phyloP scores from a whole-genome alignment of 1,140 invertebrate species.

The Melitaea cinxia region DNA sequence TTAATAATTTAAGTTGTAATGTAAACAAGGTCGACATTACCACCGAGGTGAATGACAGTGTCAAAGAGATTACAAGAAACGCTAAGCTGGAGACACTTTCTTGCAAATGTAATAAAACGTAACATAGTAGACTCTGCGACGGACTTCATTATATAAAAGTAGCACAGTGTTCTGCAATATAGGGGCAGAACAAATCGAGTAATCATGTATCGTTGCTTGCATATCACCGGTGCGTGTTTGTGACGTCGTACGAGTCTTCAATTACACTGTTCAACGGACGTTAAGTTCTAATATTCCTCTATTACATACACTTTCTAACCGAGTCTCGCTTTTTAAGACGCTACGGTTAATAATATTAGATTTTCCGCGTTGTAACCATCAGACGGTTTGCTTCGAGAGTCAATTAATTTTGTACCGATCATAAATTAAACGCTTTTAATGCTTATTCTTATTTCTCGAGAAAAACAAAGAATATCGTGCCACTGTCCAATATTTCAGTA shows the following conservation, averaged over 20 bases:
- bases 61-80: neutral
- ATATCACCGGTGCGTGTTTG: conserved; percentile 32
- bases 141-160: conserved; percentile 8
- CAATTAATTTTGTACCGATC: neutral
- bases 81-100: neutral
- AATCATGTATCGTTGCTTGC: conserved; percentile 25
- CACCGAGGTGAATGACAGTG: neutral
- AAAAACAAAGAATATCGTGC: too few relatives aligned
- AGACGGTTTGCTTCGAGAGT: neutral
- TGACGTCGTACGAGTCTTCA: conserved; percentile 37
- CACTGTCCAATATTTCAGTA: too few relatives aligned
- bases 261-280: conserved; percentile 44
- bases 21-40: neutral
- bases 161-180: conserved; percentile 13
- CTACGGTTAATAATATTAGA: conserved; percentile 21
- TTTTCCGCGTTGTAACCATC: conserved; percentile 14
- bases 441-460: neutral
- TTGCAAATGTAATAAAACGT: neutral
- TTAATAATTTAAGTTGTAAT: neutral
- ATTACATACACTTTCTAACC: conserved; percentile 36
- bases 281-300: conserved; percentile 34
- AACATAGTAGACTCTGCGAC: neutral
- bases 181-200: conserved; percentile 5
- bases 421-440: neutral
- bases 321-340: conserved; percentile 27